Evolutionary conservation across 2,113 vertebrate species (phyloP), one percentile per base, ranked within the genome.

Genomic region (Antigone vipio): DNA sequence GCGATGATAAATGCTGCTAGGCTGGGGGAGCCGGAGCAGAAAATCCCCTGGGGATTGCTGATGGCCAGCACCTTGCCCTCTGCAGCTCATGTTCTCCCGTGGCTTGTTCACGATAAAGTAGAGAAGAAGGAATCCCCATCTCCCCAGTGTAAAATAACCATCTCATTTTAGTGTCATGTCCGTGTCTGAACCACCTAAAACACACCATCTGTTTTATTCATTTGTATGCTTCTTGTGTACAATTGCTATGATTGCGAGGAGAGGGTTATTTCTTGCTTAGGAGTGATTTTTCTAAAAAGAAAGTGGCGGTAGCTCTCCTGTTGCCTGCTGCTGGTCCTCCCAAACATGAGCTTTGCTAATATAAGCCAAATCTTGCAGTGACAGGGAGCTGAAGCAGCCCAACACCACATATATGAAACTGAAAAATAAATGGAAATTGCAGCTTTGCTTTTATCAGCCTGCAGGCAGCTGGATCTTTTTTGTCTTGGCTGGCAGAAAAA

Each of bases 341-440:
- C 69, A 47, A 44, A 47, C 6, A 7, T 59, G 24, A 97, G 66
- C 85, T 92, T 78, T 85, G 64, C 42, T 73, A 82, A 85, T 59
- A 91, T 47, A 92, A 93, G 85, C 40, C 86, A 94, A 69, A 78
- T 53, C 81, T 92, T 79, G 38, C 69, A 76, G 74, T 78, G 93
- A 85, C 64, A 85, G 79, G 82, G 35, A 96, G 88, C 9, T 32
- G 69, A 96, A 89, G 78, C 66, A 87, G 88, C 76, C 64, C 72
- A 67, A 56, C 34, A 52, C 47, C 11, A 58, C 47, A 53, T n/a
- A 71, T 32, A 76, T n/a, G 29, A 96, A 97, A 92, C 26, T 15
- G 89, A 96, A 84, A 93, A 94, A 86, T 77, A 93, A 96, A 94
- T 42, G 88, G 69, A 93, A 95, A 93, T 76, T 88, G 56, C 44